phyloP scores from a whole-genome alignment of 2,113 vertebrate genomes.

The Coracopsis vasa region DNA sequence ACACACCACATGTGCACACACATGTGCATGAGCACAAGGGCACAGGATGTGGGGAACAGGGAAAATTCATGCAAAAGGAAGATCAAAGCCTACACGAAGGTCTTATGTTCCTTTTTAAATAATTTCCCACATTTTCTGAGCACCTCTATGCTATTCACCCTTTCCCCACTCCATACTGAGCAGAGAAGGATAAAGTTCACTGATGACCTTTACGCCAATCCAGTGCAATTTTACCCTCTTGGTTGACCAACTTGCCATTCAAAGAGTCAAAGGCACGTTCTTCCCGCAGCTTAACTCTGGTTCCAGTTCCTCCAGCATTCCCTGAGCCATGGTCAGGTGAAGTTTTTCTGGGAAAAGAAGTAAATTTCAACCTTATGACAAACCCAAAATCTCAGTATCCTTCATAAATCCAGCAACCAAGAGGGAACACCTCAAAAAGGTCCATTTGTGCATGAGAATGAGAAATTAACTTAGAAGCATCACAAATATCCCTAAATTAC shows the following conservation, averaged over 20 bases:
- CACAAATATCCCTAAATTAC: background rate
- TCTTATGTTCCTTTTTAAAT: background rate
- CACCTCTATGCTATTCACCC: background rate
- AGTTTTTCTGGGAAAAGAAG: background rate
- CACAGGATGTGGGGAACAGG: rapidly evolving
- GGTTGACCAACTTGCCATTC: conserved; percentile 30
- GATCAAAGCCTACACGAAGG: background rate
- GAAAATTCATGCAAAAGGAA: background rate
- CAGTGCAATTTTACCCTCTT: background rate
- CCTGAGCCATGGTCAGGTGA: background rate
- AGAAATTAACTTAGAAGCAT: background rate
- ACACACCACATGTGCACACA: rapidly evolving
- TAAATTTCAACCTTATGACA: background rate
- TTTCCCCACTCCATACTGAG: background rate
- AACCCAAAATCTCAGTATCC: background rate
- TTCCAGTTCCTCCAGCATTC: background rate
- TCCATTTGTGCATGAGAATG: background rate
- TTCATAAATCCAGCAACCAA: background rate
- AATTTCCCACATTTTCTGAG: background rate
- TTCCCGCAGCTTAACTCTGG: background rate
- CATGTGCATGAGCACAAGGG: rapidly evolving
- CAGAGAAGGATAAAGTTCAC: background rate
- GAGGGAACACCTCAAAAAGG: background rate
- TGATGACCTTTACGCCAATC: background rate
- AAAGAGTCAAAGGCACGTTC: background rate